A percentile compares a stretch with the other conserved stretches of the same genome.
These are phyloP conservation scores for Dolichopus griseipennis DNA, from an alignment of 2,888 invertebrate genomes.

Conservation along the genomic window DNA sequence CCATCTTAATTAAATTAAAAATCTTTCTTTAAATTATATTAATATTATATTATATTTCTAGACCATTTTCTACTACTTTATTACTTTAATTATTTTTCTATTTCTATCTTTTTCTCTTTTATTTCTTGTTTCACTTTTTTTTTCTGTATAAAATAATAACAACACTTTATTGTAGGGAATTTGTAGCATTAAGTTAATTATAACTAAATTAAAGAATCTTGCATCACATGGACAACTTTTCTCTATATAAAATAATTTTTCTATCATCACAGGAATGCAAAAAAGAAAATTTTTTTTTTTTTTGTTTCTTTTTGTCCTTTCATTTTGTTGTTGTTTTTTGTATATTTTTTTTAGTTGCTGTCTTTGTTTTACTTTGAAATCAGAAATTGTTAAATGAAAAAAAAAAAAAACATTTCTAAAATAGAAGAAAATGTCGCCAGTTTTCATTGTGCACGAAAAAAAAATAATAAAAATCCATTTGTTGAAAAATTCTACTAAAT, in stretches of 20 bases:
- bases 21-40: too few relatives aligned
- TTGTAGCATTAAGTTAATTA: slow-evolving; percentile 3
- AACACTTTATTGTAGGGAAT: not conserved
- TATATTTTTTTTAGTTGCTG: too few relatives aligned
- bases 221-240: slow-evolving; percentile 1
- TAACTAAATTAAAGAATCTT: not conserved
- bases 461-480: not conserved
- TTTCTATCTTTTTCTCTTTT: too few relatives aligned
- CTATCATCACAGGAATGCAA: not conserved
- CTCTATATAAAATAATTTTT: not conserved
- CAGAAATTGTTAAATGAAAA: not conserved
- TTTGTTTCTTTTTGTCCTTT: not conserved
- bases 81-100: too few relatives aligned
- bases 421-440: slow-evolving; percentile 2
- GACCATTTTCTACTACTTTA: too few relatives aligned
- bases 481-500: not conserved
- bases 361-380: too few relatives aligned
- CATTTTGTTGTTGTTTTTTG: not conserved
- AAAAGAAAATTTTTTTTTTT: not conserved
- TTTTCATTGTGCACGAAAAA: not conserved
- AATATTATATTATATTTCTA: too few relatives aligned
- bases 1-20: too few relatives aligned
- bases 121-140: too few relatives aligned
- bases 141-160: too few relatives aligned
- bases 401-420: not conserved